Percentiles rank a stretch among this genome's conserved stretches.
Evolutionary conservation across 2,888 invertebrate species (phyloP).

Genomic region (Capitulum mitella): DNA sequence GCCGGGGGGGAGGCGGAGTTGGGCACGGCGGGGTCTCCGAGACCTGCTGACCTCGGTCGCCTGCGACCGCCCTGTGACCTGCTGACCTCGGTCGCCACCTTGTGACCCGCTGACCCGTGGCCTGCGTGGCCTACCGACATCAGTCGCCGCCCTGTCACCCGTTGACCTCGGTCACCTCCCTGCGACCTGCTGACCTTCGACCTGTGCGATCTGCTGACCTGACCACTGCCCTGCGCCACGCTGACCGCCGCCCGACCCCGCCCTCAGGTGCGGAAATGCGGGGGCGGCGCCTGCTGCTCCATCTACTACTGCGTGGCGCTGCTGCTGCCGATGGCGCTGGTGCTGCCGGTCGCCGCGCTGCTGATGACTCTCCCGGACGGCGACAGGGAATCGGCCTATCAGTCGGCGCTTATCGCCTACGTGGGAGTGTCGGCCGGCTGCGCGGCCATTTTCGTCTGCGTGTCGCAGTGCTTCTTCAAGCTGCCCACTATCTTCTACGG

Average conservation of each 20-base stretch:
- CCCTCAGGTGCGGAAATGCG: slow-evolving; percentile 5
- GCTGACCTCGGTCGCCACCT: not conserved
- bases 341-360: not conserved
- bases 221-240: not conserved
- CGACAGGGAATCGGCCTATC: too few relatives aligned
- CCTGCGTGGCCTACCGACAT: not conserved
- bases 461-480: slow-evolving; percentile 16
- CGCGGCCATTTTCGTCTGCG: not conserved
- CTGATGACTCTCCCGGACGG: not conserved
- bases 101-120: too few relatives aligned
- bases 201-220: not conserved
- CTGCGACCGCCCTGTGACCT: too few relatives aligned
- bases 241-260: too few relatives aligned
- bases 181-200: too few relatives aligned
- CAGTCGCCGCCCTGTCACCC: not conserved
- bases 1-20: too few relatives aligned
- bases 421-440: not conserved
- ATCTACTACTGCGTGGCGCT: slow-evolving; percentile 1
- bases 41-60: too few relatives aligned
- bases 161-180: not conserved
- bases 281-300: slow-evolving; percentile 7
- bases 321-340: not conserved
- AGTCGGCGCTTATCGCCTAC: not conserved
- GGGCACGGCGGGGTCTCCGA: too few relatives aligned
- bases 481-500: slow-evolving; percentile 18